A percentile compares a stretch with the other conserved stretches of the same genome.
phyloP scores from a whole-genome alignment of 2,888 invertebrate species.

The Temnothorax ravouxi region DNA sequence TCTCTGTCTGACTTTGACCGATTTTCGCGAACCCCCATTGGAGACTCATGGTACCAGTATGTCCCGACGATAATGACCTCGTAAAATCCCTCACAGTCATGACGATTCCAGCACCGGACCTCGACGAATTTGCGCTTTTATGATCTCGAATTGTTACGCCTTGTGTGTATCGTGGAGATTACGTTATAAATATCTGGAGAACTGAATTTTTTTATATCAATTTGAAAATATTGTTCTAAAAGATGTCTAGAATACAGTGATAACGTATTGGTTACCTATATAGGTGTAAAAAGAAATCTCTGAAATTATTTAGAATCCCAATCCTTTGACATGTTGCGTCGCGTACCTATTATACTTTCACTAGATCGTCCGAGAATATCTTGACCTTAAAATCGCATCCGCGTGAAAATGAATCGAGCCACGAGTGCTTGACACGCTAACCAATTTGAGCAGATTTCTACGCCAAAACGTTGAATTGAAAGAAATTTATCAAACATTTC shows the following conservation, averaged over 20 bases:
- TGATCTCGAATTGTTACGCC: background rate
- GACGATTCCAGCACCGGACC: background rate
- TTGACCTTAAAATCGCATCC: conserved; percentile 38
- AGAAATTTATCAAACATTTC: background rate
- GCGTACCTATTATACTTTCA: background rate
- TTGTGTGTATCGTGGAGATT: background rate
- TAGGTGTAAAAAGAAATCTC: background rate
- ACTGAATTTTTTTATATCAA: background rate
- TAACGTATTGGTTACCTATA: background rate
- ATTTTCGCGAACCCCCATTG: conserved; percentile 79
- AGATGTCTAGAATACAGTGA: background rate
- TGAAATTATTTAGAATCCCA: background rate
- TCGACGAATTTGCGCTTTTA: background rate
- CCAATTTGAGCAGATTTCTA: conserved; percentile 21
- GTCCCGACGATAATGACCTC: conserved; percentile 79
- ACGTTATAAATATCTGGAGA: background rate
- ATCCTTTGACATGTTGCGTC: background rate
- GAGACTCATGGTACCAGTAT: conserved; percentile 59
- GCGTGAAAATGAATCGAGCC: conserved; percentile 1
- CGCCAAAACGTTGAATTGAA: background rate
- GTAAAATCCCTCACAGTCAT: conserved; percentile 55
- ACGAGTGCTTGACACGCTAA: conserved; percentile 40
- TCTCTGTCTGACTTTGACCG: conserved; percentile 85
- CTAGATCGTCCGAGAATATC: conserved; percentile 38
- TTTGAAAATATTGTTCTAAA: background rate